These are phyloP conservation scores for Lasiommata megera DNA, from an alignment of 2,888 invertebrate species.

Conservation along the genomic window DNA sequence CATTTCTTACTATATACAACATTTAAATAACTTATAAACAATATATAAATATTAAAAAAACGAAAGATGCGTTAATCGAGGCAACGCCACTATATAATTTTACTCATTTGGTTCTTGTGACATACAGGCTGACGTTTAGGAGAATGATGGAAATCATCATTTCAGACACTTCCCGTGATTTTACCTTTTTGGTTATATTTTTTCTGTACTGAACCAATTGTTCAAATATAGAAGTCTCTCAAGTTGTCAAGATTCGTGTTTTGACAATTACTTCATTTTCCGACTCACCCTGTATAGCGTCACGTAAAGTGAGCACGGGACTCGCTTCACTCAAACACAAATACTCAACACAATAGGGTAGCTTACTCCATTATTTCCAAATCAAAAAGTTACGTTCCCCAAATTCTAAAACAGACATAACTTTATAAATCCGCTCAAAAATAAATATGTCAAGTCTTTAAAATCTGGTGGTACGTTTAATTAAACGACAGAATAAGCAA, in stretches of 20 bases:
- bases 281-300: neutral
- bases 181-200: too few species aligned
- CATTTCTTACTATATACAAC: conserved; percentile 66
- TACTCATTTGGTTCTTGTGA: neutral
- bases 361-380: too few species aligned
- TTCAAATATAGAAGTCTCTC: too few species aligned
- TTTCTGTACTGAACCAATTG: too few species aligned
- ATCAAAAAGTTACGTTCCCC: too few species aligned
- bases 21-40: conserved; percentile 75
- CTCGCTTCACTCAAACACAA: neutral
- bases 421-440: neutral
- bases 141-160: too few species aligned
- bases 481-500: too few species aligned
- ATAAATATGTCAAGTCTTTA: neutral
- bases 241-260: neutral
- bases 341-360: too few species aligned
- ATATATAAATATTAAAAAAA: conserved; percentile 74
- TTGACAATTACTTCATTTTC: neutral
- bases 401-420: neutral
- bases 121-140: neutral
- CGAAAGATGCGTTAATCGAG: conserved; percentile 52
- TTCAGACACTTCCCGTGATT: too few species aligned
- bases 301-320: neutral
- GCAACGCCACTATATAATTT: conserved; percentile 34
- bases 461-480: too few species aligned